Evolutionary conservation across 2,797 vertebrate species (phyloP).

Genomic region (Lepilemur septentrionalis): DNA sequence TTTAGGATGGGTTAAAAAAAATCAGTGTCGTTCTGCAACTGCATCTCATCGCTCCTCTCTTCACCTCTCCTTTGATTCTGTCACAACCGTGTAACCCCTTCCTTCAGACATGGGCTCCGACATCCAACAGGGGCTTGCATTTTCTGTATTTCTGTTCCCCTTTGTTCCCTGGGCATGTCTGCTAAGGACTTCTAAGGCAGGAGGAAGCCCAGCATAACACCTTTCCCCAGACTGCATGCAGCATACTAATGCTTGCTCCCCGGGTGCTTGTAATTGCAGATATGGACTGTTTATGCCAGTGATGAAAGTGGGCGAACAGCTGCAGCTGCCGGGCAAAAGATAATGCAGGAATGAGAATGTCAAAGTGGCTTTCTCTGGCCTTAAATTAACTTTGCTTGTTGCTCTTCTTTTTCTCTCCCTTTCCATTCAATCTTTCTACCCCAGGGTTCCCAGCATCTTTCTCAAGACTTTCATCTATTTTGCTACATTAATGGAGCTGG

Average conservation of each 20-base stretch:
- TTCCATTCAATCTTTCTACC: neutral
- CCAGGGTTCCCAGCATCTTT: neutral
- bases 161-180: conserved; percentile 55
- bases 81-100: neutral
- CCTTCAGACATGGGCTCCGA: neutral
- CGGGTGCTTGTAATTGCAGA: conserved; percentile 46
- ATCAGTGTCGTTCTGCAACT: neutral
- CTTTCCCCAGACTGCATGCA: neutral
- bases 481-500: neutral
- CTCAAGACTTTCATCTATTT: neutral
- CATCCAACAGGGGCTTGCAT: neutral
- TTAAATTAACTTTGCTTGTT: conserved; percentile 16
- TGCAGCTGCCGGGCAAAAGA: conserved; percentile 46
- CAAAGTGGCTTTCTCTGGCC: neutral
- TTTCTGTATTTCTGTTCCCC: neutral
- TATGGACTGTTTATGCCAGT: conserved; percentile 49
- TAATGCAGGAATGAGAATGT: conserved; percentile 13
- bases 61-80: neutral
- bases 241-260: conserved; percentile 52
- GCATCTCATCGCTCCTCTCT: neutral
- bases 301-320: conserved; percentile 35
- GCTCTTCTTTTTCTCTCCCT: neutral
- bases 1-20: neutral
- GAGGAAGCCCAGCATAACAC: neutral
- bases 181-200: neutral